phyloP scores from a whole-genome alignment of 2,113 vertebrate genomes.

The Phyllostomus hastatus region DNA sequence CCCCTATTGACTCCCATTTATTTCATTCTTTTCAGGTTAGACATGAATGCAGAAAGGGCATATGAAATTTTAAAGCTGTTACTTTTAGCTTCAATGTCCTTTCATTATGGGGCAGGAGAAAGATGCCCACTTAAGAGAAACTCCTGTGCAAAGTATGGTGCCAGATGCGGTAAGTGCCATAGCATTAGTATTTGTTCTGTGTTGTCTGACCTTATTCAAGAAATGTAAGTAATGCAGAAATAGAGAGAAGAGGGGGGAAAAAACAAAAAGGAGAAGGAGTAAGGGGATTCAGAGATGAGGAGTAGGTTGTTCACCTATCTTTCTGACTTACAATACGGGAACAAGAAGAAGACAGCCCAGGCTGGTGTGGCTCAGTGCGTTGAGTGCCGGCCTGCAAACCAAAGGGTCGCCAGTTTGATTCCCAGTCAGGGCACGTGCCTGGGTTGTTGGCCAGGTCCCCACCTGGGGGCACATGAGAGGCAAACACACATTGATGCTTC shows the following conservation, averaged over 20 bases:
- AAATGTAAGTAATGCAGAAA: constrained; percentile 65
- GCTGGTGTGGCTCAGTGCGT: too few species aligned
- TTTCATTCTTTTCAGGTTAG: neutral
- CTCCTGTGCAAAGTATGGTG: neutral
- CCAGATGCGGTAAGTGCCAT: neutral
- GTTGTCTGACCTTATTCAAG: neutral
- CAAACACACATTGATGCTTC: too few species aligned
- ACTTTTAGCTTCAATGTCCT: neutral
- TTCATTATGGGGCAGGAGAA: neutral
- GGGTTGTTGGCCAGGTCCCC: too few species aligned
- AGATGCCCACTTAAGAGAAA: neutral
- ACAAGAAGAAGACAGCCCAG: neutral
- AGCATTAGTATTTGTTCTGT: constrained; percentile 28
- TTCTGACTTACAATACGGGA: constrained; percentile 59
- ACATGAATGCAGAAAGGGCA: neutral
- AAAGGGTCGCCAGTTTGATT: too few species aligned
- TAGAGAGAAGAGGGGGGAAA: fast-evolving
- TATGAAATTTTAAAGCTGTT: neutral
- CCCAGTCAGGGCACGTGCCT: too few species aligned
- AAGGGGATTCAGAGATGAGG: neutral
- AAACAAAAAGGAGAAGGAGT: neutral
- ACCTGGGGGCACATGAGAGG: too few species aligned
- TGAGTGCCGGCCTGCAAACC: too few species aligned
- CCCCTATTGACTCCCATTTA: neutral
- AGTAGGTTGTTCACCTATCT: constrained; percentile 58